Conservation (phyloP, 2,888 invertebrate species). For the Cataglyphis albicans region DNA sequence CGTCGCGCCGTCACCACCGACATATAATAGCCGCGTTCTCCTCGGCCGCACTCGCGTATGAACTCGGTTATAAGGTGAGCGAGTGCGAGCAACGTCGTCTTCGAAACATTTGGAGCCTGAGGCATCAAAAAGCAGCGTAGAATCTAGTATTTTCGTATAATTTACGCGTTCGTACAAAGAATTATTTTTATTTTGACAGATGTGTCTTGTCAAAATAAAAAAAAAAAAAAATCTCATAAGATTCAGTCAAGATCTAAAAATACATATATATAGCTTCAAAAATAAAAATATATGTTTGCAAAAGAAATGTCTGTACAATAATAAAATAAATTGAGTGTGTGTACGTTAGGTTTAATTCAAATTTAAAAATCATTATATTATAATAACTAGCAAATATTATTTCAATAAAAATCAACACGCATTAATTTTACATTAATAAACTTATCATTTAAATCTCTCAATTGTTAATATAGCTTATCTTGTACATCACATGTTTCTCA, state of each 20-base stretch:
- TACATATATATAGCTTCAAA: no score
- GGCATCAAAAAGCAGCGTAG: background rate
- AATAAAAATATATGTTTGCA: background rate
- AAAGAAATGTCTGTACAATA: background rate
- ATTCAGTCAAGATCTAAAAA: background rate
- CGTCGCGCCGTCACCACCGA: constrained; percentile 55
- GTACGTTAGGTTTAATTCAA: background rate
- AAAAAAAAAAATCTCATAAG: background rate
- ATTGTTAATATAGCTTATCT: background rate
- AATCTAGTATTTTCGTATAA: background rate
- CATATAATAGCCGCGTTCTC: constrained; percentile 74
- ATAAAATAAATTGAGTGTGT: background rate
- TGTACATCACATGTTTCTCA: background rate
- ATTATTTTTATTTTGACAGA: background rate
- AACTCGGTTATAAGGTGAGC: constrained; percentile 61
- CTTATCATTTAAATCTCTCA: background rate
- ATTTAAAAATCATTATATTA: background rate
- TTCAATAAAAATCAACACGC: background rate
- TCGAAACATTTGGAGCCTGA: background rate
- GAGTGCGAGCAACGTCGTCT: constrained; percentile 48
- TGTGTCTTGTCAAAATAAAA: background rate
- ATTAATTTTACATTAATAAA: background rate
- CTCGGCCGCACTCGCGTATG: constrained; percentile 63
- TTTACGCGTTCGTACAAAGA: background rate
- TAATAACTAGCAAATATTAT: background rate